These are phyloP conservation scores for Siniperca scherzeri DNA, from an alignment of 2,797 vertebrate genomes.

Conservation along the genomic window DNA sequence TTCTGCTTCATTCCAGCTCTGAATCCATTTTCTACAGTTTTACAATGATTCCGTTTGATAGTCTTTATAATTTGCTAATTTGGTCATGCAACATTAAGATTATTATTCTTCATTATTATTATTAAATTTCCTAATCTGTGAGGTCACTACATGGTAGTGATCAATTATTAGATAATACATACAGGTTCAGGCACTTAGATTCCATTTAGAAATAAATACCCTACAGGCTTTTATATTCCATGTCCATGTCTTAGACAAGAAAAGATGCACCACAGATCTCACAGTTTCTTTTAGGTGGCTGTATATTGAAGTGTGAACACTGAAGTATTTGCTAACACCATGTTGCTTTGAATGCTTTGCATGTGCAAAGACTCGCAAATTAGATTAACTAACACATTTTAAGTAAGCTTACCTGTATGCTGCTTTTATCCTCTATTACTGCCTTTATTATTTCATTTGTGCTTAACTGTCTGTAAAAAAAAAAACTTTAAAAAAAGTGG, in stretches of 20 bases:
- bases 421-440: background rate
- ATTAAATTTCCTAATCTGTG: background rate
- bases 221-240: slow-evolving; percentile 4
- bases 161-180: background rate
- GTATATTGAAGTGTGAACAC: slow-evolving; percentile 9
- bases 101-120: background rate
- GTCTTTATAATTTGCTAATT: background rate
- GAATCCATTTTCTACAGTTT: background rate
- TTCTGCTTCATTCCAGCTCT: background rate
- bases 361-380: background rate
- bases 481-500: slow-evolving; percentile 6
- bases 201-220: slow-evolving; percentile 2
- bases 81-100: background rate
- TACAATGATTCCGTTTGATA: background rate
- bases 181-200: background rate
- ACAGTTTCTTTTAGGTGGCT: background rate
- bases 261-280: background rate
- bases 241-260: background rate
- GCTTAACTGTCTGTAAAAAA: background rate
- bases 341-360: background rate
- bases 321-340: slow-evolving; percentile 5
- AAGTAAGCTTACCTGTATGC: background rate
- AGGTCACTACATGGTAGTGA: background rate
- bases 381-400: slow-evolving; percentile 6
- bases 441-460: background rate